Conservation (phyloP, 2,797 vertebrate species). For the Choloepus didactylus region DNA sequence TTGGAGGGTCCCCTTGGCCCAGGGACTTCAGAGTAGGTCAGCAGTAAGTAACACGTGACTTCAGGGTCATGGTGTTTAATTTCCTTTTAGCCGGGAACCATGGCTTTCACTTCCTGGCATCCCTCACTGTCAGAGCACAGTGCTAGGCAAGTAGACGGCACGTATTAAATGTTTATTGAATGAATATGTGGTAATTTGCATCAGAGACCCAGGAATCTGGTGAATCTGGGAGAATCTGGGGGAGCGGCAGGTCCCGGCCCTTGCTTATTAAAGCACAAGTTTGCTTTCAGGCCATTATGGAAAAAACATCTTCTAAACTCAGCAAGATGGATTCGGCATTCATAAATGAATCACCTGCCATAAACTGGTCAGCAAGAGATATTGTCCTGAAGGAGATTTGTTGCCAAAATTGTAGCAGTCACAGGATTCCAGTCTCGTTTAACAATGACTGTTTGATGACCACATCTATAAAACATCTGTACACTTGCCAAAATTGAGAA, state of each 20-base stretch:
- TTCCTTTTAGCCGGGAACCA: background rate
- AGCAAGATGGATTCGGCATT: background rate
- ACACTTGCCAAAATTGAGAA: slow-evolving; percentile 63
- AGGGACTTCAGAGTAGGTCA: background rate
- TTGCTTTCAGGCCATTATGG: background rate
- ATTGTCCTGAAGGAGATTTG: background rate
- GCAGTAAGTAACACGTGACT: background rate
- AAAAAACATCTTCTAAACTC: slow-evolving; percentile 50
- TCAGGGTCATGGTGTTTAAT: background rate
- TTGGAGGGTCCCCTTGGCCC: background rate
- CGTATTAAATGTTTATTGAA: slow-evolving; percentile 31
- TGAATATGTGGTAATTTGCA: background rate
- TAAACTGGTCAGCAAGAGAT: background rate
- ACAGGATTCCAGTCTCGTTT: background rate
- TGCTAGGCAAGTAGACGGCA: background rate
- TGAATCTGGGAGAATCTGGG: background rate
- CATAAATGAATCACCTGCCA: background rate
- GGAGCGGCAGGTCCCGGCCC: background rate
- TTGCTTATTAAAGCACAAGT: slow-evolving; percentile 15
- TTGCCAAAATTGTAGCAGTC: slow-evolving; percentile 18
- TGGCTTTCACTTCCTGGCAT: slow-evolving; percentile 41
- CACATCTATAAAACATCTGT: slow-evolving; percentile 40
- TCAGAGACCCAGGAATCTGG: slow-evolving; percentile 3
- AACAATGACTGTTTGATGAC: slow-evolving; percentile 61
- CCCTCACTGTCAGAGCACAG: background rate